Evolutionary conservation across 2,888 invertebrate genomes (phyloP).

Genomic region (Coelogynopora nodosa): DNA sequence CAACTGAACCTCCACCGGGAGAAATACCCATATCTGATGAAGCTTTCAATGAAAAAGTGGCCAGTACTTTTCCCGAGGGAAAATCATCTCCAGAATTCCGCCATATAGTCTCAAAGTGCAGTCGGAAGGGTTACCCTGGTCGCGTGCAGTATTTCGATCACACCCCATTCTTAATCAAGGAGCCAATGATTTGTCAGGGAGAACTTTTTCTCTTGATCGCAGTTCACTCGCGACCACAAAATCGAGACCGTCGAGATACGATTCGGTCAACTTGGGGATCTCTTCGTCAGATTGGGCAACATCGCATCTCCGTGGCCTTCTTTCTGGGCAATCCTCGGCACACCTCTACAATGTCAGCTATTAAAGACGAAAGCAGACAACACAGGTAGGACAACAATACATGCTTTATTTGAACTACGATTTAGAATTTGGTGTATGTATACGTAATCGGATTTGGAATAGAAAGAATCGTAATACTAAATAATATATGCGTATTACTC

Average conservation of each 20-base stretch:
- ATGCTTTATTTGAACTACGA: no score
- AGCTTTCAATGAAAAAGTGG: neutral
- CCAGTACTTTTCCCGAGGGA: neutral
- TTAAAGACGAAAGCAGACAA: neutral
- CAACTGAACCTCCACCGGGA: neutral
- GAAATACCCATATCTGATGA: neutral
- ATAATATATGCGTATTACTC: no score
- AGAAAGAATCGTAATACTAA: no score
- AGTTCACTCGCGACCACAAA: neutral
- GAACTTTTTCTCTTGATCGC: neutral
- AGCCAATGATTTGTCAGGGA: neutral
- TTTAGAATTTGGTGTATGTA: no score
- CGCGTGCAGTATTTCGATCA: neutral
- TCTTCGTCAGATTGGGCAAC: neutral
- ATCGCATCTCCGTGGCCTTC: neutral
- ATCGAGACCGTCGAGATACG: neutral
- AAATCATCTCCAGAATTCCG: neutral
- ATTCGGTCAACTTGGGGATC: constrained; percentile 17
- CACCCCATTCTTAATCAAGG: neutral
- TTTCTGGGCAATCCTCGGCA: neutral
- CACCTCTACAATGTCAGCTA: no score
- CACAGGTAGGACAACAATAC: no score
- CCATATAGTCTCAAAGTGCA: neutral
- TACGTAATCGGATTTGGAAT: no score
- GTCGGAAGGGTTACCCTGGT: neutral